phyloP scores from a whole-genome alignment of 2,113 vertebrate species.

The Gymnobelideus leadbeateri region DNA sequence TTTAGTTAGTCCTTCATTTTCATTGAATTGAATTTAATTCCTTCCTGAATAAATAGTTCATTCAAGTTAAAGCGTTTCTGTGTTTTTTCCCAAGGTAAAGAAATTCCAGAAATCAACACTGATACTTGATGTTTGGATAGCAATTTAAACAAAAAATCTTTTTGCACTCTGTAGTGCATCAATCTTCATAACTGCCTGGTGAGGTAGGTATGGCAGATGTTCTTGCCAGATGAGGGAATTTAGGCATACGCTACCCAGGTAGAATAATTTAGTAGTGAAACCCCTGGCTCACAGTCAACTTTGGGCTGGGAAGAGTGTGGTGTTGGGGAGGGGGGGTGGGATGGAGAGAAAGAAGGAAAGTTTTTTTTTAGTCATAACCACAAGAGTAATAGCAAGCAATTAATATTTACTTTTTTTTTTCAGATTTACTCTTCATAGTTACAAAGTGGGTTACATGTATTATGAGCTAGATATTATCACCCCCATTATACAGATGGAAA shows the following conservation, averaged over 20 bases:
- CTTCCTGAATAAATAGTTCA: constrained; percentile 5
- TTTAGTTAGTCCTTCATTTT: not conserved
- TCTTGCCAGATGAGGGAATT: not conserved
- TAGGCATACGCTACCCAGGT: not conserved
- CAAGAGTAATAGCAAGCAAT: not conserved
- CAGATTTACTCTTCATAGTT: not conserved
- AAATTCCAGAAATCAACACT: constrained; percentile 2
- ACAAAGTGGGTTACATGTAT: not conserved
- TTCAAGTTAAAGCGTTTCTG: not conserved
- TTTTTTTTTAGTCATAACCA: not conserved
- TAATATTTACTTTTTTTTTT: not conserved
- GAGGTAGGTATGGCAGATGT: not conserved
- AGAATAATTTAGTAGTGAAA: not conserved
- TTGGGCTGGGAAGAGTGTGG: not conserved
- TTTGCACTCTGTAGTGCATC: constrained; percentile 6
- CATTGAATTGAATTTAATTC: constrained; percentile 11
- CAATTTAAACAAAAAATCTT: constrained; percentile 1
- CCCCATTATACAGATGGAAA: not conserved
- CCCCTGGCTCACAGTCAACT: not conserved
- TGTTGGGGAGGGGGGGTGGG: no score
- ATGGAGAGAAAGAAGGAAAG: not conserved
- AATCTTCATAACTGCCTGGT: not conserved
- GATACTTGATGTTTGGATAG: not conserved
- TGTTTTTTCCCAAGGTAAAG: constrained; percentile 3
- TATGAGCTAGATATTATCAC: not conserved